Percentiles rank a stretch among this genome's conserved stretches.
These are phyloP conservation scores for Reticulitermes speratus DNA, from an alignment of 1,140 invertebrate species.

Conservation along the genomic window DNA sequence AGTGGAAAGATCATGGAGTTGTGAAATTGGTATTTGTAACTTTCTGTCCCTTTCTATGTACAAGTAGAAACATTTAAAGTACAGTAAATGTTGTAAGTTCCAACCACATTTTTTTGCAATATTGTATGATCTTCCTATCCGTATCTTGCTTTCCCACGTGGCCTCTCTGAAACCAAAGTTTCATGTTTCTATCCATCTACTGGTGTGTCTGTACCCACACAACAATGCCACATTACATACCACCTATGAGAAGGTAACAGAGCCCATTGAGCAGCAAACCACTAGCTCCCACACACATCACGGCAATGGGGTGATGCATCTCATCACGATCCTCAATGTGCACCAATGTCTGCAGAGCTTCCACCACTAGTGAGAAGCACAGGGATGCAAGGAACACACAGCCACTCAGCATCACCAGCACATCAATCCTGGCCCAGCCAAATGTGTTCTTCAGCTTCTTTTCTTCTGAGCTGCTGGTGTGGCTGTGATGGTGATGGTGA, in stretches of 20 bases:
- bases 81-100: too few relatives aligned
- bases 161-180: too few relatives aligned
- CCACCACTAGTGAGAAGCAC: constrained; percentile 77
- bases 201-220: not conserved
- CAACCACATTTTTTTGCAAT: too few relatives aligned
- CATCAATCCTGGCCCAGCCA: constrained; percentile 86
- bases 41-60: too few relatives aligned
- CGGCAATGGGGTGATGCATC: constrained; percentile 59
- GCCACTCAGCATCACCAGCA: constrained; percentile 77
- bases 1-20: too few relatives aligned
- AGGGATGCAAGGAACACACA: constrained; percentile 81
- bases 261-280: constrained; percentile 69
- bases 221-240: constrained; percentile 42
- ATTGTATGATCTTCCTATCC: too few relatives aligned
- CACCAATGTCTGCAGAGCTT: constrained; percentile 74
- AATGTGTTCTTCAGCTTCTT: constrained; percentile 81
- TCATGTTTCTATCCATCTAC: not conserved
- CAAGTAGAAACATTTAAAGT: too few relatives aligned
- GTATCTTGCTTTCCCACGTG: too few relatives aligned
- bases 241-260: constrained; percentile 73
- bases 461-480: constrained; percentile 47
- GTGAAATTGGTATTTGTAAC: too few relatives aligned
- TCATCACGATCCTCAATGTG: constrained; percentile 76
- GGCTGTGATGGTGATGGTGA: not conserved
- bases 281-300: constrained; percentile 63